Conservation (phyloP, 1,140 invertebrate species). For the Achroia grisella region DNA sequence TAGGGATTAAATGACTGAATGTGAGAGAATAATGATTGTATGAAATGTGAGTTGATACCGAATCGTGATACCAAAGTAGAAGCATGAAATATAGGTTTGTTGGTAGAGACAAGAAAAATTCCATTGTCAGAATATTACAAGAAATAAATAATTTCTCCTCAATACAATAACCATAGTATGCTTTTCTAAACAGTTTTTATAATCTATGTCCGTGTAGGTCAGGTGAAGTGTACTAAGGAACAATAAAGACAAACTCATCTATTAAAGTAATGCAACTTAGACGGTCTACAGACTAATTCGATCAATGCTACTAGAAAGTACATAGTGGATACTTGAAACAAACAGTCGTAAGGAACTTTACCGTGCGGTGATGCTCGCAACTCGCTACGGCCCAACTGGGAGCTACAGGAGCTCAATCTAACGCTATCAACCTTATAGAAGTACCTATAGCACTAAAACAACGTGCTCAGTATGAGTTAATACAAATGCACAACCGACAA, state of each 20-base stretch:
- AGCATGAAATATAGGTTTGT: no score
- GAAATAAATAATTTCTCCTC: no score
- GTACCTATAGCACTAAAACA: constrained; percentile 50
- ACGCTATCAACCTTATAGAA: constrained; percentile 42
- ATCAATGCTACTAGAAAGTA: constrained; percentile 15
- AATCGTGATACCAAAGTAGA: no score
- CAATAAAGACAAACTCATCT: background rate
- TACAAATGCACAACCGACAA: constrained; percentile 33
- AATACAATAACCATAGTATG: no score
- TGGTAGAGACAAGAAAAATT: no score
- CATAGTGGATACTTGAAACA: constrained; percentile 20
- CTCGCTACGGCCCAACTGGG: constrained; percentile 51
- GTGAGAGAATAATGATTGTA: no score
- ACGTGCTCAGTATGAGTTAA: constrained; percentile 52
- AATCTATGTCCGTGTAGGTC: no score
- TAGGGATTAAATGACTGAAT: no score
- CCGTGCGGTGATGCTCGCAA: constrained; percentile 58
- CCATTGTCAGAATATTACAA: no score
- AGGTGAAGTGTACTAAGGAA: no score
- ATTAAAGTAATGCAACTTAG: constrained; percentile 14
- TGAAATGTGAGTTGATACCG: no score
- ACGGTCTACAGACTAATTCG: constrained; percentile 24
- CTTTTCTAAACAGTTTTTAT: no score
- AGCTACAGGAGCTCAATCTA: constrained; percentile 53
- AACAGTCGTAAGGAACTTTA: constrained; percentile 45